phyloP scores from a whole-genome alignment of 1,140 invertebrate species.

The Diplogasteroides magnus region DNA sequence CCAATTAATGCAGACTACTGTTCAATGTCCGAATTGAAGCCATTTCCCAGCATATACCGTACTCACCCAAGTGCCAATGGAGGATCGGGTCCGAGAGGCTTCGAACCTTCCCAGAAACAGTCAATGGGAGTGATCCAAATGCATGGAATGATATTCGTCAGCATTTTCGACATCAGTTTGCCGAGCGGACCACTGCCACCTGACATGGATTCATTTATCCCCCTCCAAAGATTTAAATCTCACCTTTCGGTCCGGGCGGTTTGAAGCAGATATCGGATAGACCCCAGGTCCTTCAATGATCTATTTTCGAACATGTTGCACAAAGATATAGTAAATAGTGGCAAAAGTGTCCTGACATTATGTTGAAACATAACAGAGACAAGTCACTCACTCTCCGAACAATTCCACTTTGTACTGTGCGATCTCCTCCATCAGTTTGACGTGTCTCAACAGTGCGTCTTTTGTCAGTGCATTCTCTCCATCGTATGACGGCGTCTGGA shows the following conservation, averaged over 20 bases:
- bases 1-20: too few relatives aligned
- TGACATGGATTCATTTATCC: slow-evolving; percentile 14
- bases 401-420: slow-evolving; percentile 50
- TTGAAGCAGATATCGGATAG: slow-evolving; percentile 54
- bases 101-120: slow-evolving; percentile 98
- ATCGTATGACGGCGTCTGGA: slow-evolving; percentile 47
- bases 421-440: slow-evolving; percentile 52
- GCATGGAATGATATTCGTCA: slow-evolving; percentile 74
- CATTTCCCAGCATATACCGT: too few relatives aligned
- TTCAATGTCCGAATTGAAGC: too few relatives aligned
- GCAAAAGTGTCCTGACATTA: background rate
- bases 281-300: slow-evolving; percentile 45
- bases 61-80: slow-evolving; percentile 24
- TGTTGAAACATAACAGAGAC: too few relatives aligned
- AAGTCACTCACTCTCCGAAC: slow-evolving; percentile 50
- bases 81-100: slow-evolving; percentile 63
- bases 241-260: slow-evolving; percentile 40
- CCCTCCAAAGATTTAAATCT: background rate
- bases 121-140: slow-evolving; percentile 92
- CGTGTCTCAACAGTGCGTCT: slow-evolving; percentile 48
- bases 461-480: slow-evolving; percentile 47
- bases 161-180: slow-evolving; percentile 36
- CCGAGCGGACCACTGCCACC: slow-evolving; percentile 31
- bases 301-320: too few relatives aligned
- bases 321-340: background rate